phyloP scores from a whole-genome alignment of 2,797 vertebrate genomes.

The Sebastes cheni region DNA sequence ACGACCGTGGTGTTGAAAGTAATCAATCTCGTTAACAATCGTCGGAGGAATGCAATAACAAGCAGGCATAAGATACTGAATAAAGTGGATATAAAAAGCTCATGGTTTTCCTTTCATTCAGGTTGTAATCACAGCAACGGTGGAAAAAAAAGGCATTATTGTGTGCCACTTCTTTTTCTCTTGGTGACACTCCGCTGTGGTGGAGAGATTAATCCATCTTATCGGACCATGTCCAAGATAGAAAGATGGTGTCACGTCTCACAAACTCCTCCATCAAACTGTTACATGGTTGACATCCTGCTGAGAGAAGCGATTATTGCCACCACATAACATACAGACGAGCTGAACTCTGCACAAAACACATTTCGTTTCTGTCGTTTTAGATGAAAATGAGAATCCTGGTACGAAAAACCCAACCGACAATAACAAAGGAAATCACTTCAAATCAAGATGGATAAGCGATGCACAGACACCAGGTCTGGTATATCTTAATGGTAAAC shows the following conservation, averaged over 20 bases:
- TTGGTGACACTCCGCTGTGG: not conserved
- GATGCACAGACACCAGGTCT: not conserved
- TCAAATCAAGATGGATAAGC: not conserved
- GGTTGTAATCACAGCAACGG: not conserved
- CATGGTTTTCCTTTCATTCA: not conserved
- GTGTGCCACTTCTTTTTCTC: not conserved
- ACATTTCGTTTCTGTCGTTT: not conserved
- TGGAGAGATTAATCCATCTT: constrained; percentile 26
- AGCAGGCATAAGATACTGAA: not conserved
- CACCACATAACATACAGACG: not conserved
- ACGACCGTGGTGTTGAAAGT: not conserved
- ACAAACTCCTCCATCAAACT: constrained; percentile 40
- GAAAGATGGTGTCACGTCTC: constrained; percentile 33
- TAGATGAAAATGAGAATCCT: not conserved
- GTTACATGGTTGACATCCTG: constrained; percentile 19
- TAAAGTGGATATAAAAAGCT: not conserved
- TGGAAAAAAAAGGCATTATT: constrained; percentile 10
- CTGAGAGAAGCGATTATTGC: constrained; percentile 28
- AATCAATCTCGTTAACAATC: not conserved
- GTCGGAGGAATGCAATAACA: not conserved
- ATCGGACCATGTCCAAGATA: constrained; percentile 25
- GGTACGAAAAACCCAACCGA: not conserved
- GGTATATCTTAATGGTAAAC: not conserved
- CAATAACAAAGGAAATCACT: not conserved
- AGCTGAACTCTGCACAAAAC: not conserved